Conservation (phyloP, 2,113 vertebrate genomes). For the Trichechus manatus region DNA sequence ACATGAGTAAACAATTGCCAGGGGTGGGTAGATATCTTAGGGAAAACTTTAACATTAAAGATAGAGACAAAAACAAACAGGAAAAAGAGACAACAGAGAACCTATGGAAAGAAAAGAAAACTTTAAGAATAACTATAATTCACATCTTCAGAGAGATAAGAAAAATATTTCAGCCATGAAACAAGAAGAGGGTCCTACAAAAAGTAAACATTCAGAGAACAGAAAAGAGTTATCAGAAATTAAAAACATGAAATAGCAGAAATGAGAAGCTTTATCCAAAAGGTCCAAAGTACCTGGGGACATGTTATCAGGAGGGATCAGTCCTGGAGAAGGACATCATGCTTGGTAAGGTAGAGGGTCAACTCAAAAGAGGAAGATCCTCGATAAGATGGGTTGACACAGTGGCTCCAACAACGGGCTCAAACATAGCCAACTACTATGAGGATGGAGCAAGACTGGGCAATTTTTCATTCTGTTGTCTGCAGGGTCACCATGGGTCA, state of each 20-base stretch:
- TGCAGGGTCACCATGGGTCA: too few species aligned
- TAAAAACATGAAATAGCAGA: not conserved
- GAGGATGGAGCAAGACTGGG: too few species aligned
- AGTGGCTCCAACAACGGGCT: too few species aligned
- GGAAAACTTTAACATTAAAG: not conserved
- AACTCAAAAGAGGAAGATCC: too few species aligned
- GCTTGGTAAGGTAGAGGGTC: too few species aligned
- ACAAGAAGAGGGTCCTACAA: not conserved
- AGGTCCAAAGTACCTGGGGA: not conserved
- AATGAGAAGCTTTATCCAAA: not conserved
- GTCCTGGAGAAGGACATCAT: too few species aligned
- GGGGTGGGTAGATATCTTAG: not conserved
- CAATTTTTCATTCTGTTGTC: too few species aligned
- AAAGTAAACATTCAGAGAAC: not conserved
- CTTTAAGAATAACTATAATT: not conserved
- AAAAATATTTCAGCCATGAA: conserved; percentile 1
- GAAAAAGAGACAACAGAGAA: not conserved
- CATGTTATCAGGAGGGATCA: too few species aligned
- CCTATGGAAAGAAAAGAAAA: not conserved
- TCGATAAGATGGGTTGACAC: too few species aligned
- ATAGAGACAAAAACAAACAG: not conserved
- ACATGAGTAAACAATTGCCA: not conserved
- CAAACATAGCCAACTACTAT: too few species aligned
- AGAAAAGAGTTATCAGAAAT: not conserved
- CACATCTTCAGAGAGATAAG: not conserved